Base-by-base conservation (phyloP, 2,888 invertebrate genomes). In the Acleris cristana region DNA sequence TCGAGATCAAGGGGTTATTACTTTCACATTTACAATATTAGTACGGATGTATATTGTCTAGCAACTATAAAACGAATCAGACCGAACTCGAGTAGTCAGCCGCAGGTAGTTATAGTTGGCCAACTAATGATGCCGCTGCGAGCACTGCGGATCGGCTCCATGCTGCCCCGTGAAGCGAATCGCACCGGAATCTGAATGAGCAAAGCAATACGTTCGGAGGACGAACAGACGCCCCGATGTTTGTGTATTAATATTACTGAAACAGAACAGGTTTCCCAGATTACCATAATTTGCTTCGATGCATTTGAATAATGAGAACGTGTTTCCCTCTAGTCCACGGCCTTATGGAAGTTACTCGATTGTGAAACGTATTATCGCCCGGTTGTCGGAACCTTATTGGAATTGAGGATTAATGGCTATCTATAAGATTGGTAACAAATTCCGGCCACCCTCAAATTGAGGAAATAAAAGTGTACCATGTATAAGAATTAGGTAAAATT, bases 251-350 rank as follows among this genome's bases (percentile, higher is more conserved):
- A 89, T 90, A 90, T 91, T 89, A 84, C 85, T 86, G 89, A 90
- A 90, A 90, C 90, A 89, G 90, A 89, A 83, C 91, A 91, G 90
- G 89, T 90, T 89, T 83, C 87, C 81, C 89, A 88, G 91, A 92
- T 91, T 92, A 92, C 89, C 91, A 92, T 92, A 91, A 91, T 92
- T 91, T 91, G 91, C 89, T 92, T 89, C 89, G 87, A 87, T 92
- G 91, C 91, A 91, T 91, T 91, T 90, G 91, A 90, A 92, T 92
- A 91, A 91, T 92, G 89, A 90, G 89, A 84, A 87, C 89, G 88
- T 87, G 90, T 86, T 85, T 85, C 87, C 81, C 85, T 79, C 80
- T 80, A 79, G 76, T 81, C 80, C 74, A 71, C 73, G 64, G 71
- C 65, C 77, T 83, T 81, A 80, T 83, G 84, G 82, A 85, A 84